A percentile compares a stretch with the other conserved stretches of the same genome.
These are phyloP conservation scores for Semnornis frantzii DNA, from an alignment of 2,113 vertebrate species.

Conservation along the genomic window DNA sequence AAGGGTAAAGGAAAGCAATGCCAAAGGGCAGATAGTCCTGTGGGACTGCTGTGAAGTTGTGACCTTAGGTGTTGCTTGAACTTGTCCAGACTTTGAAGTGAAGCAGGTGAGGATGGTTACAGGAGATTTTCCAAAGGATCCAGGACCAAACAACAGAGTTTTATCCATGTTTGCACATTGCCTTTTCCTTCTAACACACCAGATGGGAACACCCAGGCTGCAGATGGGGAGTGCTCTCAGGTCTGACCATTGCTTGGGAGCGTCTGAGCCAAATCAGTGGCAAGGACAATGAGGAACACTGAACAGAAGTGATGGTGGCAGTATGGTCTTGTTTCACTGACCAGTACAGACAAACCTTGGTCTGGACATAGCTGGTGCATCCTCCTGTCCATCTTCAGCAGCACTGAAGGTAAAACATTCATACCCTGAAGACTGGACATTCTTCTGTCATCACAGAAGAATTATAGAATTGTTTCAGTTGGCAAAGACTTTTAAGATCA, in stretches of 20 bases:
- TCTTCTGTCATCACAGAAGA: not conserved
- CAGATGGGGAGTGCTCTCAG: rapidly evolving
- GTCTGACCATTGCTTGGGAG: not conserved
- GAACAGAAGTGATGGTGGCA: not conserved
- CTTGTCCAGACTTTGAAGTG: not conserved
- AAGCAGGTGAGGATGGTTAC: not conserved
- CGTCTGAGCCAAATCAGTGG: not conserved
- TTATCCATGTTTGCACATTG: not conserved
- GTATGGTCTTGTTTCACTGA: not conserved
- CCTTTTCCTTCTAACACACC: not conserved
- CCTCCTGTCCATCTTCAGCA: not conserved
- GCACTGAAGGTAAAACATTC: not conserved
- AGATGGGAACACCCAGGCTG: not conserved
- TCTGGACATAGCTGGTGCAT: not conserved
- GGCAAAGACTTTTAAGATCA: too few relatives aligned
- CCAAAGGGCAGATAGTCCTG: not conserved
- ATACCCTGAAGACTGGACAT: not conserved
- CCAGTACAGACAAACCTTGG: not conserved
- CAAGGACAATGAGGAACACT: not conserved
- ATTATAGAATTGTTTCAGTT: too few relatives aligned
- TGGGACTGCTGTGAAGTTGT: not conserved
- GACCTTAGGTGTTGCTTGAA: not conserved
- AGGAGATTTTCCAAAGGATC: not conserved
- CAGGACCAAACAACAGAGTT: not conserved
- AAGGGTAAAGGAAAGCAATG: not conserved